Conservation (phyloP, 2,113 vertebrate genomes). For the Protomyctophum bolini region DNA sequence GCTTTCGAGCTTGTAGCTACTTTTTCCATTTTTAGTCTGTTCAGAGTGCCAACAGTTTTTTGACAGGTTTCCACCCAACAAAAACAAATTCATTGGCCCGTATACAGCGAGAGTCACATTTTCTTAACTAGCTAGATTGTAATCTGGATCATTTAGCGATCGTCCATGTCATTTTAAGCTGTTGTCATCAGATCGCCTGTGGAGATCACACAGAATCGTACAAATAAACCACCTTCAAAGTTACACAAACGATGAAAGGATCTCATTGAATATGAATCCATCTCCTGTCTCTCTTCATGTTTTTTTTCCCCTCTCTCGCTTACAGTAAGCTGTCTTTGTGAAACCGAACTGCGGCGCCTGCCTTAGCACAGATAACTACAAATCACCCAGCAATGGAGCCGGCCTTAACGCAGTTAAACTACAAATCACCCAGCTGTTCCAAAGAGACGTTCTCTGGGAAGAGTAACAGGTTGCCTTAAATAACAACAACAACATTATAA, state of each 20-base stretch:
- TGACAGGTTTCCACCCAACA: no score
- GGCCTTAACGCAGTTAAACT: no score
- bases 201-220: conserved; percentile 73
- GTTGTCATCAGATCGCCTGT: conserved; percentile 35
- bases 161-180: no score
- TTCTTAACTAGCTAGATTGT: conserved; percentile 10
- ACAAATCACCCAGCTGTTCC: neutral
- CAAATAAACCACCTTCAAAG: conserved; percentile 69
- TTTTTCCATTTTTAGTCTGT: no score
- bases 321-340: conserved; percentile 56
- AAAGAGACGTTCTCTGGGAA: conserved; percentile 37
- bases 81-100: neutral
- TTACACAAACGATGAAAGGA: conserved; percentile 61
- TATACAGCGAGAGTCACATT: conserved; percentile 19
- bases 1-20: no score
- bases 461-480: conserved; percentile 37
- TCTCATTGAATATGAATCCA: conserved; percentile 65
- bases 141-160: no score
- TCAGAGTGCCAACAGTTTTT: no score
- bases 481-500: no score
- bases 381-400: conserved; percentile 31
- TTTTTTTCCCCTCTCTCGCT: conserved; percentile 26
- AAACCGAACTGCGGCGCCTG: conserved; percentile 62
- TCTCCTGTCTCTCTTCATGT: conserved; percentile 41
- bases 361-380: conserved; percentile 57